Evolutionary conservation across 2,113 vertebrate genomes (phyloP).

Genomic region (Ornithorhynchus anatinus): DNA sequence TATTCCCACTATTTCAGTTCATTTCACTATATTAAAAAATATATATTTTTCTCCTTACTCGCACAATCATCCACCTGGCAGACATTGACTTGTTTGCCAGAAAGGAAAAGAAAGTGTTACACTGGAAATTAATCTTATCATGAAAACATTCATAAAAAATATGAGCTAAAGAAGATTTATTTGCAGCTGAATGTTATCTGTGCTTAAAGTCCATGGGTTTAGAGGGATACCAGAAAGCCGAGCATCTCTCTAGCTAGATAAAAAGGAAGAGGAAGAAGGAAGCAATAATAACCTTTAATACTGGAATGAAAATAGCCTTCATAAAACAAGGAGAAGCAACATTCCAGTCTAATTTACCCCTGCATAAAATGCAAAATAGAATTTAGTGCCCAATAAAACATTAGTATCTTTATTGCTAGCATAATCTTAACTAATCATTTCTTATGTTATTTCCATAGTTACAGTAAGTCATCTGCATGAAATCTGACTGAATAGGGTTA

Average conservation of each 20-base stretch:
- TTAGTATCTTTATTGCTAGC: conserved; percentile 64
- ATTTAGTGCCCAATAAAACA: conserved; percentile 58
- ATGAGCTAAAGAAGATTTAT: conserved; percentile 46
- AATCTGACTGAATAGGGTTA: conserved; percentile 62
- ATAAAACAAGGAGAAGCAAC: conserved; percentile 69
- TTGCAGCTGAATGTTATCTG: conserved; percentile 52
- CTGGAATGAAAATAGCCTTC: conserved; percentile 58
- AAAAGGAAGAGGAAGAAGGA: conserved; percentile 34
- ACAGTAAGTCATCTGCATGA: conserved; percentile 58
- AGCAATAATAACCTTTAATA: conserved; percentile 60
- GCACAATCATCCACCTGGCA: conserved; percentile 45
- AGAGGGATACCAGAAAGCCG: neutral
- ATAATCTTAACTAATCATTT: conserved; percentile 74
- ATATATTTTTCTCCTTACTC: conserved; percentile 48
- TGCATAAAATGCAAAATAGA: conserved; percentile 67
- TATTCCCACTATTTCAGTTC: too few species aligned
- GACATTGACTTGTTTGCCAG: conserved; percentile 49
- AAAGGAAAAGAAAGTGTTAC: conserved; percentile 53
- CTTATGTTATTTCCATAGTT: conserved; percentile 66
- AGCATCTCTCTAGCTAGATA: conserved; percentile 41
- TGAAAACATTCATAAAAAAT: conserved; percentile 54
- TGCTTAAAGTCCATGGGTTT: conserved; percentile 6
- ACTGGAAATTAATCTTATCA: conserved; percentile 65
- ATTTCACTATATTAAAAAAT: conserved; percentile 45
- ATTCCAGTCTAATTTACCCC: conserved; percentile 59